Base-by-base conservation (phyloP, 2,113 vertebrate species). In the Perca flavescens region DNA sequence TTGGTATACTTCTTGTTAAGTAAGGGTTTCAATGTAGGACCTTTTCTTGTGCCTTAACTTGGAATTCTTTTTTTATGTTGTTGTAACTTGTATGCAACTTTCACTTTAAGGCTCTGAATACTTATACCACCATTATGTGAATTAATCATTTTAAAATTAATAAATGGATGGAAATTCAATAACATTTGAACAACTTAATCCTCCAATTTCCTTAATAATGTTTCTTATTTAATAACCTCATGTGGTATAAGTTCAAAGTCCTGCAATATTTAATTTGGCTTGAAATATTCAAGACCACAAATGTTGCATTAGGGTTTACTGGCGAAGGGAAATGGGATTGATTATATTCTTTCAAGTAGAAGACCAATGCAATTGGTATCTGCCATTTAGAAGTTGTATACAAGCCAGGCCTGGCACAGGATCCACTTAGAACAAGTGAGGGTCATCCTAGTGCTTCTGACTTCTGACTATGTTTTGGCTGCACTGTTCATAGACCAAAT, bases 391-490 rank as follows among this genome's bases (percentile, higher is more conserved):
- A 66, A 70, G 66, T 62, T 72, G 77, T 74, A 54, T 31, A 70
- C n/a, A 77, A 58, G 58, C 63, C 84, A 60, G 56, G 16, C 69
- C 66, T 87, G 71, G 43, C 67, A 57, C 12, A 36, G 31, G 34
- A 57, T 82, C 49, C 46, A 0, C 71, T 46, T 56, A 77, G 84
- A 91, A 87, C 89, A 90, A 91, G 65, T 56, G 47, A 84, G 50
- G 78, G 56, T 82, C 71, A 85, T 65, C 67, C 64, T 28, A 80
- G 49, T 36, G n/a, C 73, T 78, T 65, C 73, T 76, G 74, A 78
- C 40, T 90, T 89, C 40, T 43, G 40, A 88, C 88, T 91, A 64
- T 84, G 46, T 86, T 64, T 86, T 89, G 72, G 84, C 88, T 83
- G 47, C 57, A 66, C 60, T 84, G 77, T 80, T 85, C 65, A 90